Evolutionary conservation across 2,113 vertebrate genomes (phyloP), one percentile per base, ranked within the genome.

Genomic region (Columbina picui): DNA sequence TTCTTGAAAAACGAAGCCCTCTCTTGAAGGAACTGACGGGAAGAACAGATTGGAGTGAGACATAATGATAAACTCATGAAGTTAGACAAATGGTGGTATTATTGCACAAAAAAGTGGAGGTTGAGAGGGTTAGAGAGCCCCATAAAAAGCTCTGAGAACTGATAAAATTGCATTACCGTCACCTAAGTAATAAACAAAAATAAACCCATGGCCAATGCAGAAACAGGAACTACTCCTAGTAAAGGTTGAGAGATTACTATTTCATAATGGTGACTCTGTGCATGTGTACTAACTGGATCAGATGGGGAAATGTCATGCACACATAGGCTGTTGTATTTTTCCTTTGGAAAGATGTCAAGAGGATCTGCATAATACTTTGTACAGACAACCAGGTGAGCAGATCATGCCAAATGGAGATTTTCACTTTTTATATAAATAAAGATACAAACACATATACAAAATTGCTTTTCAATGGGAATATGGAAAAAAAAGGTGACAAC

Each of bases 261-360:
- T 93, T 83, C 71, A 49, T 80, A 77, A 85, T 70, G 80, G 77
- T 92, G 88, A 50, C 57, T 92, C 84, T 39, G 53, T 56, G 76
- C 60, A 55, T 12, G 64, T 71, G 52, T 16, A 41, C 86, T 23
- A 43, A 71, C 77, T 47, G 14, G 78, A 39, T 78, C 63, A 47
- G 95, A 56, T 13, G n/a, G 73, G 86, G 84, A 38, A 74, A 88
- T 43, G 90, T 38, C 91, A 83, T 3, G 21, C 81, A 50, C 50
- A 63, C 59, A 45, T 13, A 30, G 74, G 32, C 75, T 80, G 39
- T 34, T 67, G 92, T 47, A 25, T 90, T 86, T 89, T 65, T 82
- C 76, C 50, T 71, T 69, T 74, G 79, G 85, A 87, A 87, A 67
- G 47, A 83, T 57, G 82, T 87, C 87, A 90, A 85, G 85, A 90